A percentile compares a stretch with the other conserved stretches of the same genome.
phyloP scores from a whole-genome alignment of 2,113 vertebrate species.

The Odontophorus gujanensis region DNA sequence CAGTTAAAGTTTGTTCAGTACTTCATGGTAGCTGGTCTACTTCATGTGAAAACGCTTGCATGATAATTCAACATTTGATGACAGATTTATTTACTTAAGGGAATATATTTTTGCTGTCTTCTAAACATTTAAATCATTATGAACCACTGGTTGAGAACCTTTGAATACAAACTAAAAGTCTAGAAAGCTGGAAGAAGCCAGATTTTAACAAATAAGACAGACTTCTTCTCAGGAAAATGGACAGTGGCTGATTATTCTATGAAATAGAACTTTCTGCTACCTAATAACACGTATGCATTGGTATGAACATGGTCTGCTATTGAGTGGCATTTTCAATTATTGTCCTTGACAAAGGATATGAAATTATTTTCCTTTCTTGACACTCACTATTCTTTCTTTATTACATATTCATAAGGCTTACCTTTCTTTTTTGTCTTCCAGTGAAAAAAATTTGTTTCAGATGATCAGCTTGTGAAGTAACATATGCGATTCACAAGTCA shows the following conservation, averaged over 20 bases:
- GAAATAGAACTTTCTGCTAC: background rate
- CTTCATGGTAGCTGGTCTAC: background rate
- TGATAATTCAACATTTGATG: background rate
- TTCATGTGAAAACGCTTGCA: background rate
- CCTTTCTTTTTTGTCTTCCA: background rate
- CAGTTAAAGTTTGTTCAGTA: background rate
- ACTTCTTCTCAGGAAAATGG: background rate
- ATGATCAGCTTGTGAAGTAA: background rate
- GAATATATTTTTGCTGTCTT: background rate
- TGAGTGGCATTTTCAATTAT: background rate
- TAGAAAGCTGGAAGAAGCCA: background rate
- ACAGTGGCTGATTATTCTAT: background rate
- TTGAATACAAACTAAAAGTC: background rate
- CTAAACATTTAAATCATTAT: background rate
- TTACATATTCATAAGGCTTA: background rate
- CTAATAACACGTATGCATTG: background rate
- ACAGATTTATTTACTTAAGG: background rate
- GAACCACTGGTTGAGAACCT: background rate
- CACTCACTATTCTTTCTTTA: background rate
- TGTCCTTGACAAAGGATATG: background rate
- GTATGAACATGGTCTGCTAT: background rate
- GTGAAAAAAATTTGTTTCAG: background rate
- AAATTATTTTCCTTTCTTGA: background rate
- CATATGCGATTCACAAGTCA: background rate
- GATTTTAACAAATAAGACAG: background rate